Evolutionary conservation across 92 coral and sea anemone species (phyloP), one percentile per base, ranked within the genome.

Genomic region (Bergia sp.): DNA sequence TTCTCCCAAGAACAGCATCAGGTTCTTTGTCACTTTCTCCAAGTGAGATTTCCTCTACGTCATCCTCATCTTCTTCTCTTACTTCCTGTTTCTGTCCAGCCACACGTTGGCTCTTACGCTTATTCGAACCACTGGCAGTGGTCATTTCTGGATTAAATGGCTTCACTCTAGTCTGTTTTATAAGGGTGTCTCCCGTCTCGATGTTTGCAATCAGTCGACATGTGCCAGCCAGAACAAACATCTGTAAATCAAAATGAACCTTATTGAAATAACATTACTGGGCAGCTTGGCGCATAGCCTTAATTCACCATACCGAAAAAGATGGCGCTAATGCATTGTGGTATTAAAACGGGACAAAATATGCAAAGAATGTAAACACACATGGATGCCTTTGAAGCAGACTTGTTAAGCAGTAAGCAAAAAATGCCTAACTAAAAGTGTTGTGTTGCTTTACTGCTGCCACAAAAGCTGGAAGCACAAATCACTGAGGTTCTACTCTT

Each of bases 191-290:
- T 15, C 93, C 93, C 39, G 93, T 82, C 64, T 92, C 95, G 38
- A 91, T 83, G 57, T 88, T 79, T 29, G 96, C 49, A 37, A 94
- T 71, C 37, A 94, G 88, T 13, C 96, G 95, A 65, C 95, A 92
- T n/a, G 96, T 92, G 53, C 96, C 94, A 29, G 88, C 93, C 3
- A 94, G 90, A 67, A 94, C 82, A 76, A 94, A 92, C 93, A 94
- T 79, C 96, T 94, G 89, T n/a, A 15, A 78, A 53, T 38, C 36
- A 5, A 10, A 85, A 84, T 72, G 7, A 72, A 20, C 5, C 18
- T 3, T 29, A 18, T 2, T 7, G 29, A 61, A 18, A 13, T 61
- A 20, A 61, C 69, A 61, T 16, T 20, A 61, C 5, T 61, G 7
- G 69, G 69, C 5, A 61, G 0, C 29, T 18, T 61, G 23, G 29